Conservation (phyloP, 2,888 invertebrate species). For the Neoitamus cyanurus region DNA sequence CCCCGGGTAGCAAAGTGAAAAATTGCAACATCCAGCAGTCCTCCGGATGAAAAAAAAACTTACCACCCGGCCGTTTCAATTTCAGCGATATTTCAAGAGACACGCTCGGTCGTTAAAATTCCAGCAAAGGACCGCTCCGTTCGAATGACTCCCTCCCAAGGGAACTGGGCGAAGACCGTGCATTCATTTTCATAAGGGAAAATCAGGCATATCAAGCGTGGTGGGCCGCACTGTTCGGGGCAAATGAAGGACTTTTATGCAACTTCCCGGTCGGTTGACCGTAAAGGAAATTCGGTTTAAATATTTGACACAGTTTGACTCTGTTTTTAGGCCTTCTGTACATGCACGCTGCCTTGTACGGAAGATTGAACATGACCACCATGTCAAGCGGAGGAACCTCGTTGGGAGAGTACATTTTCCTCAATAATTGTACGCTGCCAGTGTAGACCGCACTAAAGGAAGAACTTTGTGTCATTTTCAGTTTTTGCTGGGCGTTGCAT, state of each 20-base stretch:
- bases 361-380: constrained; percentile 13
- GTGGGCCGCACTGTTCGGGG: neutral
- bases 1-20: neutral
- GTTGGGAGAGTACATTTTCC: neutral
- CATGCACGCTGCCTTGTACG: neutral
- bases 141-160: neutral
- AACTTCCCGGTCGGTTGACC: neutral
- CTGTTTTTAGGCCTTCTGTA: neutral
- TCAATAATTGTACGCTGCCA: neutral
- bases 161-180: neutral
- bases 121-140: neutral
- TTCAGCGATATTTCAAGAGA: neutral
- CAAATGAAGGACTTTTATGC: constrained; percentile 9
- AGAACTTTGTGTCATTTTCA: neutral
- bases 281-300: constrained; percentile 15
- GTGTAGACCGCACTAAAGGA: neutral
- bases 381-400: constrained; percentile 8
- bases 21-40: neutral
- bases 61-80: neutral
- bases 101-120: neutral
- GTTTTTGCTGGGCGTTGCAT: neutral
- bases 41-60: neutral
- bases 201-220: neutral
- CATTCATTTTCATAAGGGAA: constrained; percentile 23
- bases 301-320: constrained; percentile 27